Evolutionary conservation across 2,113 vertebrate genomes (phyloP), one percentile per base, ranked within the genome.

Genomic region (Oreochromis tanganicae): DNA sequence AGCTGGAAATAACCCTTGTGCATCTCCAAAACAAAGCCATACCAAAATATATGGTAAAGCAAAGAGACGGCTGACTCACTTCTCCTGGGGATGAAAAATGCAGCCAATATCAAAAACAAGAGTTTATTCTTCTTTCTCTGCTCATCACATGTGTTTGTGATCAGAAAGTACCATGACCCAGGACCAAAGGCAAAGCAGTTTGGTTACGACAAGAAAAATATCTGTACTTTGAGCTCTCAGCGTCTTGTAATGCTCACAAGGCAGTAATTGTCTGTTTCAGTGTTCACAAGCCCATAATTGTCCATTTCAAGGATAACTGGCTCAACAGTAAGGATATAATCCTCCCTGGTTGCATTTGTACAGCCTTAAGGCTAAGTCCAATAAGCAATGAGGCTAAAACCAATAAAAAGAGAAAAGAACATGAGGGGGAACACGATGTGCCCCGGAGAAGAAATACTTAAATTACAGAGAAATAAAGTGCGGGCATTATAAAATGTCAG

Each of bases 251-350:
- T 5, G 41, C 83, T 87, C 50, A 93, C 86, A 88, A 66, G 83
- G 29, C 80, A 73, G 75, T 79, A 83, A 82, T 85, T 86, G 84
- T 91, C 43, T 24, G 56, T 87, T 86, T 71, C 14, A 38, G 61
- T 21, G 17, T 57, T 85, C 75, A 94, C 87, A 94, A 92, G 59
- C 84, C 63, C 1, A 85, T 88, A 91, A 87, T 93, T 95, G 91
- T 94, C 50, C 21, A 11, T 81, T 89, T 84, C 17, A 86, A 81
- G 85, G 91, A 86, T 32, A 88, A 88, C 79, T 16, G 75, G 85
- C 80, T 86, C 12, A 82, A 80, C 75, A 55, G 5, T 78, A 85
- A 63, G 81, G 85, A 87, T 87, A 75, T 91, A 92, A 92, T 90
- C 89, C 57, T 71, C 75, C 84, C 80, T 61, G 46, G 61, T 50